These are phyloP conservation scores for Bombus superbus DNA, from an alignment of 1,140 invertebrate species.

Conservation along the genomic window DNA sequence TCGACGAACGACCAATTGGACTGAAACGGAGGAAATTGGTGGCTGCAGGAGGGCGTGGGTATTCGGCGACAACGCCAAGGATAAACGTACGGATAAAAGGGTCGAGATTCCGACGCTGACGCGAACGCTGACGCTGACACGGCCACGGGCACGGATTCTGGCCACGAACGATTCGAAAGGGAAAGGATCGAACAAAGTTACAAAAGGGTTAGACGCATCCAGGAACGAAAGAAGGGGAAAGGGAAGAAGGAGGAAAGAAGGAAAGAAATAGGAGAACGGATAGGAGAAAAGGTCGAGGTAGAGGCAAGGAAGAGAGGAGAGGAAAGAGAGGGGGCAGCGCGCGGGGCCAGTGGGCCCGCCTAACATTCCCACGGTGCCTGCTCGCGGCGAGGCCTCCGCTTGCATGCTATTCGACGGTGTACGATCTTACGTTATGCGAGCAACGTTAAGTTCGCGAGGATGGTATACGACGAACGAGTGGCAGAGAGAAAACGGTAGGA, in stretches of 20 bases:
- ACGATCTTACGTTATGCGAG: conserved; percentile 70
- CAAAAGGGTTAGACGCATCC: conserved; percentile 8
- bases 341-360: conserved; percentile 73
- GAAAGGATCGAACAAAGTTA: conserved; percentile 36
- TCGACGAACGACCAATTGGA: too few species aligned
- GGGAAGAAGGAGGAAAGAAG: conserved; percentile 26
- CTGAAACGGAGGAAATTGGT: too few species aligned
- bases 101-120: too few species aligned
- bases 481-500: conserved; percentile 47
- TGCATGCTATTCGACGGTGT: conserved; percentile 76
- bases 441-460: conserved; percentile 77
- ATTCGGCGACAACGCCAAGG: too few species aligned
- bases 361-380: conserved; percentile 82
- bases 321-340: conserved; percentile 35
- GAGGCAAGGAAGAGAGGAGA: conserved; percentile 10
- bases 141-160: not conserved
- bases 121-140: not conserved
- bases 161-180: conserved; percentile 27
- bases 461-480: conserved; percentile 52
- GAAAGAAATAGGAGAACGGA: conserved; percentile 44
- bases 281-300: not conserved
- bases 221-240: not conserved
- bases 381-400: conserved; percentile 78
- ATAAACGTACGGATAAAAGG: too few species aligned
- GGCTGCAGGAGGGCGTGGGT: too few species aligned